Evolutionary conservation across 2,113 vertebrate species (phyloP), one percentile per base, ranked within the genome.

Genomic region (Opisthocomus hoazin): DNA sequence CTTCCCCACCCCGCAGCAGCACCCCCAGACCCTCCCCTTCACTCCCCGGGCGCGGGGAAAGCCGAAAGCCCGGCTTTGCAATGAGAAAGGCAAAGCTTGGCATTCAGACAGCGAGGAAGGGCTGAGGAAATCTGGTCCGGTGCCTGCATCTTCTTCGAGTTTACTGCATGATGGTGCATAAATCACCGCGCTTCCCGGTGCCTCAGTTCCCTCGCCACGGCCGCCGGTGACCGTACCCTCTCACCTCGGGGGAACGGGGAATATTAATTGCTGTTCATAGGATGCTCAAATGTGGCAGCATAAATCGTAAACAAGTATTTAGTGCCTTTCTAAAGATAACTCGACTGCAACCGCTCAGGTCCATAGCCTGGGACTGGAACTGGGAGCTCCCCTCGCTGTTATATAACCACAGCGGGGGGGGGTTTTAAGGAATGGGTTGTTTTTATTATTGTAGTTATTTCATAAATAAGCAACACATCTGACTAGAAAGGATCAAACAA

Each of bases 381-480:
- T 41, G 48, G 65, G 84, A 94, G 77, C 83, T 95, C 57, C 81
- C 43, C 45, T 89, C 80, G 37, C 56, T 92, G 73, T 92, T 94
- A 87, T 1, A 17, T 82, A 96, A 96, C 61, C 63, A 45, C 84
- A 75, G 57, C 19, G 51, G 58, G 57, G 43, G 43, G 43, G 43
- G 43, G 43, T 90, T 77, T 88, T 11, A 58, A 81, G 58, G 68
- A 90, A 89, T 36, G 20, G 15, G 50, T 58, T 87, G 83, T 1
- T 89, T 90, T 87, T 63, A 91, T 97, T 96, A 73, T 53, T 77
- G 70, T 84, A 81, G 53, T 89, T 95, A 76, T 82, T 96, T 92
- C 63, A 91, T 54, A 89, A 94, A 93, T 90, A 94, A 89, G 78
- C 57, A 89, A 84, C 14, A 1, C 54, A 85, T 90, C 71, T 86